A percentile compares a stretch with the other conserved stretches of the same genome.
Evolutionary conservation across 1,140 invertebrate species (phyloP).

Genomic region (Heliconius himera): DNA sequence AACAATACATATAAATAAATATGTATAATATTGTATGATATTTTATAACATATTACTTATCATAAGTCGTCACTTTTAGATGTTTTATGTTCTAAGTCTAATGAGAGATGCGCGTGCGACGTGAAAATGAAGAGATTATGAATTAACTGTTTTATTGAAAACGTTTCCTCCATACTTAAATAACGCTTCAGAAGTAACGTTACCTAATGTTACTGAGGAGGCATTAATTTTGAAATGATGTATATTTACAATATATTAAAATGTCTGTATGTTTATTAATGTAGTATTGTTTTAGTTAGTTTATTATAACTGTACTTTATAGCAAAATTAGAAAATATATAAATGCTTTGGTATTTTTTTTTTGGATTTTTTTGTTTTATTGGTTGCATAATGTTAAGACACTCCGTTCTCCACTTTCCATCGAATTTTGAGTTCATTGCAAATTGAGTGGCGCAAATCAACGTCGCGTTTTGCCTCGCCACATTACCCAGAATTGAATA

Average conservation of each 20-base stretch:
- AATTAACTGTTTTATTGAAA: constrained; percentile 30
- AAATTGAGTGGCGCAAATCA: too few relatives aligned
- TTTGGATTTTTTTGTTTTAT: too few relatives aligned
- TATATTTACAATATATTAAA: neutral
- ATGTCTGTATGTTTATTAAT: neutral
- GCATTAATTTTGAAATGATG: neutral
- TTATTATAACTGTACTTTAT: too few relatives aligned
- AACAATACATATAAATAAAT: neutral
- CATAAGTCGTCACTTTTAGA: neutral
- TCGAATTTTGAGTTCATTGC: too few relatives aligned
- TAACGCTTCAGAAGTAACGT: constrained; percentile 2
- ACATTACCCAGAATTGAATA: too few relatives aligned
- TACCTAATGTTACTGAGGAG: constrained; percentile 10
- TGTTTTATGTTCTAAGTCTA: neutral
- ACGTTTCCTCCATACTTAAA: constrained; percentile 24
- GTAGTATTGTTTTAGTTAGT: neutral
- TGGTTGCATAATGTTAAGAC: too few relatives aligned
- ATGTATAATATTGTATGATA: neutral
- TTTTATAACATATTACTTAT: neutral
- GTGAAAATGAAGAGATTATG: constrained; percentile 18
- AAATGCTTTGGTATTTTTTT: too few relatives aligned
- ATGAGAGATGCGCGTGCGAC: constrained; percentile 31
- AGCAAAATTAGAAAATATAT: too few relatives aligned
- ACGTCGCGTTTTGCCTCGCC: too few relatives aligned
- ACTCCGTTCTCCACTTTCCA: too few relatives aligned